These are phyloP conservation scores for Lycaon pictus DNA, from an alignment of 2,113 vertebrate genomes.

Conservation along the genomic window DNA sequence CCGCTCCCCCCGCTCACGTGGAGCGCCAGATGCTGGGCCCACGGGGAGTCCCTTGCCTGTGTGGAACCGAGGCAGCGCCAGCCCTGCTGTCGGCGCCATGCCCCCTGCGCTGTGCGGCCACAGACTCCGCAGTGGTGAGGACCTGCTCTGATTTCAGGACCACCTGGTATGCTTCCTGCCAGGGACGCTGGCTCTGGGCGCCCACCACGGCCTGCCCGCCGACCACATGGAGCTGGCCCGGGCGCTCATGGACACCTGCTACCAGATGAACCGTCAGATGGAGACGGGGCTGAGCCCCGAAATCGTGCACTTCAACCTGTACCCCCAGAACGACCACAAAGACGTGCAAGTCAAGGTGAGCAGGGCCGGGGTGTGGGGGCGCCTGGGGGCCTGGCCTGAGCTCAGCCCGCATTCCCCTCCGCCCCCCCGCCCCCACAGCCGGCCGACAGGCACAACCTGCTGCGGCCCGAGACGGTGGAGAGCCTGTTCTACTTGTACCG, in stretches of 20 bases:
- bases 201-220: conserved; percentile 91
- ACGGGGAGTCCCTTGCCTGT: rapidly evolving
- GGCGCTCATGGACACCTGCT: conserved; percentile 96
- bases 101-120: neutral
- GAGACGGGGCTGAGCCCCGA: conserved; percentile 97
- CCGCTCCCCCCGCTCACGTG: rapidly evolving
- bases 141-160: conserved; percentile 89
- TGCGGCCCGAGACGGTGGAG: conserved; percentile 77
- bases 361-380: rapidly evolving
- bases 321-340: conserved; percentile 82
- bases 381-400: rapidly evolving
- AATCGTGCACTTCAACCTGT: conserved; percentile 95
- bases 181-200: conserved; percentile 94
- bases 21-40: neutral
- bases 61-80: rapidly evolving
- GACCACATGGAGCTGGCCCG: conserved; percentile 96
- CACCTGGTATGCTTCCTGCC: conserved; percentile 98
- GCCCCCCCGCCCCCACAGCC: conserved; percentile 4
- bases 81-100: rapidly evolving
- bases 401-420: neutral
- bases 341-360: conserved; percentile 90
- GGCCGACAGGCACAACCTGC: conserved; percentile 78
- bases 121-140: neutral
- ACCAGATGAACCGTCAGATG: conserved; percentile 97
- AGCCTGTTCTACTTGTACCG: conserved; percentile 80